These are phyloP conservation scores for Salarias fasciatus DNA, from an alignment of 2,797 vertebrate genomes.

Conservation along the genomic window DNA sequence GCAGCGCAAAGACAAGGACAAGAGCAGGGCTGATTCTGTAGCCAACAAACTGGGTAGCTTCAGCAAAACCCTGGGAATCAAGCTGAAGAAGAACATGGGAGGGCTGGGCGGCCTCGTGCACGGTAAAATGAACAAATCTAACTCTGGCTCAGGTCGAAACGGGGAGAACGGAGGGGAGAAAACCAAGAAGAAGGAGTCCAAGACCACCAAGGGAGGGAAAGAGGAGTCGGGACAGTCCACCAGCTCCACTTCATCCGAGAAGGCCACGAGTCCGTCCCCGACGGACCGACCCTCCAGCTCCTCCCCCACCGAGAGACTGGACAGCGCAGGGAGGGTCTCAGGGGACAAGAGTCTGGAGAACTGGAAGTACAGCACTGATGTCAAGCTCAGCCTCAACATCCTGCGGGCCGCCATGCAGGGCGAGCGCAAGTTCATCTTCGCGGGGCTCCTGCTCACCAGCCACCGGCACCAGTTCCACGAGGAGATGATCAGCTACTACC, in stretches of 20 bases:
- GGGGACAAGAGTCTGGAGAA: constrained; percentile 88
- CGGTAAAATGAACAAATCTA: constrained; percentile 93
- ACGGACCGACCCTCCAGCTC: constrained; percentile 88
- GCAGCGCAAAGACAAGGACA: constrained; percentile 96
- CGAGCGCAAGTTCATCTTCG: constrained; percentile 98
- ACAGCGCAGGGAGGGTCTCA: constrained; percentile 78
- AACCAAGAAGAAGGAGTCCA: constrained; percentile 86
- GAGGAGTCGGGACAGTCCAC: constrained; percentile 92
- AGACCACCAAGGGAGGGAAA: constrained; percentile 91
- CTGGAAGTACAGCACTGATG: constrained; percentile 99
- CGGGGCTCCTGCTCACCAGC: constrained; percentile 95
- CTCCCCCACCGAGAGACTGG: constrained; percentile 84
- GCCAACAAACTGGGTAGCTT: constrained; percentile 99
- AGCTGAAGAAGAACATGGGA: constrained; percentile 99
- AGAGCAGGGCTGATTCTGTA: constrained; percentile 93
- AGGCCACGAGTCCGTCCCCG: constrained; percentile 92
- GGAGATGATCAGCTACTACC: constrained; percentile 98
- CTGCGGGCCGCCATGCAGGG: constrained; percentile 98
- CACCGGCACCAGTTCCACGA: constrained; percentile 98
- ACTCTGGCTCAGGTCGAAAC: constrained; percentile 83
- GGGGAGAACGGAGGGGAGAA: constrained; percentile 82
- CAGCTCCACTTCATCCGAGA: constrained; percentile 94
- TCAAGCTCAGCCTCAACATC: constrained; percentile 98
- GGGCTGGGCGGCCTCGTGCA: constrained; percentile 96
- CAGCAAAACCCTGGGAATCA: constrained; percentile 98